Percentiles rank a stretch among this genome's conserved stretches.
Conservation (phyloP, 2,888 invertebrate species). For the Halictus ligatus region DNA sequence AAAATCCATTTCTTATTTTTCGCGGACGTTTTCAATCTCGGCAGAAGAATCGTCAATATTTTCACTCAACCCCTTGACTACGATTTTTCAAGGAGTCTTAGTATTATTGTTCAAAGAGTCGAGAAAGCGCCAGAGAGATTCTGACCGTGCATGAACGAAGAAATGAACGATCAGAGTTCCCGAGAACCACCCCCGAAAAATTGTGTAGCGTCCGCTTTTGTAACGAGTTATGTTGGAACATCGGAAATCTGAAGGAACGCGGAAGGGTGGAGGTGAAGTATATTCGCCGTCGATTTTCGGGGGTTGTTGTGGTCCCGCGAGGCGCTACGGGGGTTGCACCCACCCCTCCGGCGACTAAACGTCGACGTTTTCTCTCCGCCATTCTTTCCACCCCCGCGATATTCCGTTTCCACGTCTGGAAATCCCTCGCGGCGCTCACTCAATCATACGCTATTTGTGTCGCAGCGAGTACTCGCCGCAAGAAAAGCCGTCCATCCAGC, state of each 20-base stretch:
- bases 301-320: constrained; percentile 61
- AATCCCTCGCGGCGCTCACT: constrained; percentile 67
- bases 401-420: constrained; percentile 59
- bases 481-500: constrained; percentile 80
- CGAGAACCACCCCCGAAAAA: neutral
- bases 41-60: neutral
- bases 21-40: neutral
- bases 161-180: neutral
- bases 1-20: neutral
- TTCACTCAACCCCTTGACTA: too few relatives aligned
- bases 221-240: neutral
- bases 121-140: too few relatives aligned
- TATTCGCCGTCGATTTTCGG: constrained; percentile 55
- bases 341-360: constrained; percentile 64
- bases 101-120: too few relatives aligned
- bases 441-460: constrained; percentile 76
- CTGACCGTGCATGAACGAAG: neutral
- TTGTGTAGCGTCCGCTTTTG: neutral
- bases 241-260: constrained; percentile 25
- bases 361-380: constrained; percentile 66
- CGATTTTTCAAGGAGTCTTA: too few relatives aligned
- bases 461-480: constrained; percentile 72
- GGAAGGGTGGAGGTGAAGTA: constrained; percentile 38
- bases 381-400: constrained; percentile 57
- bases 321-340: constrained; percentile 58